Conservation (phyloP, 2,797 vertebrate genomes). For the Lagocephalus sceleratus region DNA sequence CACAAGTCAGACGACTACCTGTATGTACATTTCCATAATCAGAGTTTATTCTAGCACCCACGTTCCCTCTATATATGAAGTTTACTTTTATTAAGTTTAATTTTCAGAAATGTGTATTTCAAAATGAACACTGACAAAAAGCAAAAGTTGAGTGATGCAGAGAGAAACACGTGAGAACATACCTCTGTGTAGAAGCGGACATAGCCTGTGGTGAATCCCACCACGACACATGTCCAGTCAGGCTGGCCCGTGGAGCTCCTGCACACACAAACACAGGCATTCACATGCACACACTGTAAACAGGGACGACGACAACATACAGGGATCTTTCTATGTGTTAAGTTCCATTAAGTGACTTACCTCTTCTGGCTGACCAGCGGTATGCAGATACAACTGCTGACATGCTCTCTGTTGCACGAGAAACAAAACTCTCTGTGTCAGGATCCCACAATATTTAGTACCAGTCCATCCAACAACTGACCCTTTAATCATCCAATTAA, state of each 20-base stretch:
- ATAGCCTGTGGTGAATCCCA: slow-evolving; percentile 93
- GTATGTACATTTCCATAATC: too few species aligned
- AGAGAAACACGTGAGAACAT: slow-evolving; percentile 3
- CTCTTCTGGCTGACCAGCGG: slow-evolving; percentile 97
- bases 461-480: too few species aligned
- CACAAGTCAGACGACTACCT: too few species aligned
- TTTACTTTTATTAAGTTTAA: too few species aligned
- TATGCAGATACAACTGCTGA: slow-evolving; percentile 89
- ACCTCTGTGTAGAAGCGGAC: slow-evolving; percentile 99
- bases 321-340: neutral
- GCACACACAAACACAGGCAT: slow-evolving; percentile 12
- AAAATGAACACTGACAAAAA: too few species aligned
- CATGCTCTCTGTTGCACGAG: slow-evolving; percentile 80
- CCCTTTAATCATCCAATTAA: too few species aligned
- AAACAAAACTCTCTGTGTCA: neutral
- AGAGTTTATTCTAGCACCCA: too few species aligned
- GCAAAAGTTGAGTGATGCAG: neutral
- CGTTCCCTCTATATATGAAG: too few species aligned
- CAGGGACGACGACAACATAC: neutral
- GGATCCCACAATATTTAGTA: too few species aligned
- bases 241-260: slow-evolving; percentile 97
- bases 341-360: slow-evolving; percentile 57
- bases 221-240: slow-evolving; percentile 96
- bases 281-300: slow-evolving; percentile 13
- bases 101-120: too few species aligned